Conservation (phyloP, 2,797 vertebrate genomes). For the Sus cebifrons region DNA sequence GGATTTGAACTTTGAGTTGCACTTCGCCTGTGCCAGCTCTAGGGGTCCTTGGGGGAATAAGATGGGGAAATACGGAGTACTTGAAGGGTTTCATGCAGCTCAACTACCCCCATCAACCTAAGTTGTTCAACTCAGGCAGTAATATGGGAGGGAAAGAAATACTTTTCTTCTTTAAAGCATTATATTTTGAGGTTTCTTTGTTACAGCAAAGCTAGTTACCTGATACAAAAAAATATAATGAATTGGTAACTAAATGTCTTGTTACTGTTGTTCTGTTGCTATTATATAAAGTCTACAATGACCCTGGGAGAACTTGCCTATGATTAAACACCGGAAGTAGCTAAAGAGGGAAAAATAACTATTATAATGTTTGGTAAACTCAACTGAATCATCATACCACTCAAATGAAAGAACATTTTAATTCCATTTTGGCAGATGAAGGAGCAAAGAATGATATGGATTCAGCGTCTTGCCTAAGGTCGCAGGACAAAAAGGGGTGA, state of each 20-base stretch:
- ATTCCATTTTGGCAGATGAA: not conserved
- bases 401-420: not conserved
- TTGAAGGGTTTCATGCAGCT: rapidly evolving
- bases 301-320: not conserved
- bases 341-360: no score
- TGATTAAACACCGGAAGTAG: not conserved
- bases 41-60: rapidly evolving
- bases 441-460: not conserved
- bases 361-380: not conserved
- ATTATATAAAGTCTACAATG: not conserved
- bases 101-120: not conserved
- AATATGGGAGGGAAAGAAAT: not conserved
- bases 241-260: not conserved
- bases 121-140: not conserved
- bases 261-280: not conserved
- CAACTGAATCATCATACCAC: not conserved
- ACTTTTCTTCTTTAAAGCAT: not conserved
- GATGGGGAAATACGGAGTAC: rapidly evolving
- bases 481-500: not conserved
- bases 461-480: not conserved
- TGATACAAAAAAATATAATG: not conserved
- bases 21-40: not conserved
- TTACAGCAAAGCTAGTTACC: not conserved
- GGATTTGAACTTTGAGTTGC: not conserved
- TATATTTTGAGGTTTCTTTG: not conserved